phyloP scores from a whole-genome alignment of 2,888 invertebrate genomes.

The Beris morrisii region DNA sequence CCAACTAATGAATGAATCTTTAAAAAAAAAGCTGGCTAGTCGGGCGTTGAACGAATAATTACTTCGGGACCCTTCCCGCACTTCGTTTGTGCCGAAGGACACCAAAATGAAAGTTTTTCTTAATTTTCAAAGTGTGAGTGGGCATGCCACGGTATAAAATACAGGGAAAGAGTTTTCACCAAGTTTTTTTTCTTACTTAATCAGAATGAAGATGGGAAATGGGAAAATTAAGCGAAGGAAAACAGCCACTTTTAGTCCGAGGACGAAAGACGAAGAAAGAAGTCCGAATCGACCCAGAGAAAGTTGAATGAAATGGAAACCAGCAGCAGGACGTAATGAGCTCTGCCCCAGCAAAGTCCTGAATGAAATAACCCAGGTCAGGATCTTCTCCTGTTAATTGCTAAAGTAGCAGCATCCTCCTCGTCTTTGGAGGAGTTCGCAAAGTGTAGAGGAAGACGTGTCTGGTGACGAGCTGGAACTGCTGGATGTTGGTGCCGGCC shows the following conservation, averaged over 20 bases:
- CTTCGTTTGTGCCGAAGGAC: background rate
- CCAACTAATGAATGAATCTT: slow-evolving; percentile 38
- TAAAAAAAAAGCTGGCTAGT: slow-evolving; percentile 32
- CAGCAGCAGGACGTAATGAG: slow-evolving; percentile 33
- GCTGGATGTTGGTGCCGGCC: slow-evolving; percentile 10
- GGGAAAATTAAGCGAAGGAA: slow-evolving; percentile 38
- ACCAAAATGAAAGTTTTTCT: slow-evolving; percentile 30
- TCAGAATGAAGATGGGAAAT: slow-evolving; percentile 35
- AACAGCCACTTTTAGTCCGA: slow-evolving; percentile 1
- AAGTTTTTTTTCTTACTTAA: slow-evolving; percentile 34
- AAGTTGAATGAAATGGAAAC: slow-evolving; percentile 40
- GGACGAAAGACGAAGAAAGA: slow-evolving; percentile 25
- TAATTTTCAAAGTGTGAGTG: slow-evolving; percentile 29
- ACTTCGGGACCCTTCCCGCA: slow-evolving; percentile 34
- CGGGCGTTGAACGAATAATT: slow-evolving; percentile 40
- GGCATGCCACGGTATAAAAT: slow-evolving; percentile 31
- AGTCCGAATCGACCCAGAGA: slow-evolving; percentile 19
- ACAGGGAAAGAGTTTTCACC: slow-evolving; percentile 35
- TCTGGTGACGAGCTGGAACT: background rate
- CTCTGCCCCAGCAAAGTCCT: slow-evolving; percentile 21
- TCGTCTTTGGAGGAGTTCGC: slow-evolving; percentile 18
- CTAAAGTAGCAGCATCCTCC: slow-evolving; percentile 30
- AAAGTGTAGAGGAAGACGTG: slow-evolving; percentile 6
- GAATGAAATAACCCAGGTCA: slow-evolving; percentile 37
- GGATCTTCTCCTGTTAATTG: slow-evolving; percentile 37